Percentiles rank a stretch among this genome's conserved stretches.
Evolutionary conservation across 2,797 vertebrate genomes (phyloP).

Genomic region (Acipenser transmontanus): DNA sequence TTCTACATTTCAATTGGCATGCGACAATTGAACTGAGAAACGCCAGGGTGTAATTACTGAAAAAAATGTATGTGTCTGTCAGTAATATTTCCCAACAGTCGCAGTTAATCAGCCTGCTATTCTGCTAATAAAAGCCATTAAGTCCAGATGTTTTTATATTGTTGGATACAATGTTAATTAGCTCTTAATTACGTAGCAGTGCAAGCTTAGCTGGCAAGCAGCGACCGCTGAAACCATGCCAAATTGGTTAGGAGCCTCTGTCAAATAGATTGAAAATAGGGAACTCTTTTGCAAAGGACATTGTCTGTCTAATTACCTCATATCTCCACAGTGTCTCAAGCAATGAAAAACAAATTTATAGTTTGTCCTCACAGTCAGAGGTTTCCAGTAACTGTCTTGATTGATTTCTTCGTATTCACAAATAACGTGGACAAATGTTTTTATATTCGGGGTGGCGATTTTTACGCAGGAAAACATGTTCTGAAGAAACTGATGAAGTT

Average conservation of each 20-base stretch:
- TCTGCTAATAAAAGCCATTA: slow-evolving; percentile 9
- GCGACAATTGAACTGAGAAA: no score
- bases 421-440: no score
- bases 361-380: no score
- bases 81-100: slow-evolving; percentile 5
- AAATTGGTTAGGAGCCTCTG: slow-evolving; percentile 2
- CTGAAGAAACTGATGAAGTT: no score
- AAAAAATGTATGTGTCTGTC: no score
- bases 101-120: slow-evolving; percentile 3
- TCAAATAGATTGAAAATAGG: not conserved
- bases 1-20: no score
- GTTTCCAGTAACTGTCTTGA: no score
- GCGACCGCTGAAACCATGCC: slow-evolving; percentile 6
- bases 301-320: slow-evolving; percentile 6
- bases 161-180: slow-evolving; percentile 15
- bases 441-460: no score
- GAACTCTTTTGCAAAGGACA: slow-evolving; percentile 1
- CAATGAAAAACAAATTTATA: not conserved
- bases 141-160: slow-evolving; percentile 10
- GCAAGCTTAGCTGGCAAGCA: slow-evolving; percentile 10
- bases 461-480: no score
- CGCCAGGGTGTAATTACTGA: no score
- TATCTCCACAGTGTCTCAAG: not conserved
- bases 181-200: slow-evolving; percentile 5
- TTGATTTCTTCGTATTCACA: no score